Evolutionary conservation across 2,113 vertebrate genomes (phyloP).

Genomic region (Chaenogobius annularis): DNA sequence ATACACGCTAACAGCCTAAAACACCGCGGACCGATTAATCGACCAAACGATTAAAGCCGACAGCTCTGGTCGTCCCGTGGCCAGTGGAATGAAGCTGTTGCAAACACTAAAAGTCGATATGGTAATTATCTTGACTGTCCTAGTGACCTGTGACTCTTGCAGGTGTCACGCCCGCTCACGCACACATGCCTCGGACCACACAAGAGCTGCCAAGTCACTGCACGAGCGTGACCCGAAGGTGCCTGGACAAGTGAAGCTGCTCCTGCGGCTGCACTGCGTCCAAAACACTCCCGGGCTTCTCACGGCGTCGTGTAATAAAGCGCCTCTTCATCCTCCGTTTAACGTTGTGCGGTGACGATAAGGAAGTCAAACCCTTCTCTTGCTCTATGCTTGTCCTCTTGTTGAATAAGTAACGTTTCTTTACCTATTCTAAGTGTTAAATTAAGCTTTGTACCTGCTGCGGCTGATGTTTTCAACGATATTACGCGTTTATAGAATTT

Average conservation of each 20-base stretch:
- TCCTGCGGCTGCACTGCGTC: conserved; percentile 44
- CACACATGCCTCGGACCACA: neutral
- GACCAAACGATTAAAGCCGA: no score
- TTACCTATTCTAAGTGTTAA: no score
- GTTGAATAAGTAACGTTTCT: neutral
- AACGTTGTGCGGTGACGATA: conserved; percentile 25
- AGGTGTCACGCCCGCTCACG: conserved; percentile 8
- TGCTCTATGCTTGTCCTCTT: conserved; percentile 3
- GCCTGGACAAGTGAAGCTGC: conserved; percentile 43
- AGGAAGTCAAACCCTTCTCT: neutral
- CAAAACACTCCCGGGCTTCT: conserved; percentile 45
- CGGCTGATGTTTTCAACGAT: no score
- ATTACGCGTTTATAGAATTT: no score
- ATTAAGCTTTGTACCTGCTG: no score
- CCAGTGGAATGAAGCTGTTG: no score
- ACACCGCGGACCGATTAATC: no score
- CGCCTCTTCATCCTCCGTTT: conserved; percentile 8
- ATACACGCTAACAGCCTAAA: no score
- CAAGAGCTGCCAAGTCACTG: conserved; percentile 2
- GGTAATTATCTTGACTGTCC: conserved; percentile 13
- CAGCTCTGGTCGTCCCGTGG: no score
- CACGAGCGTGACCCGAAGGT: conserved; percentile 35
- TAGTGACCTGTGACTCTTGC: conserved; percentile 50
- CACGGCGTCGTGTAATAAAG: conserved; percentile 43
- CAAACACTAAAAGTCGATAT: no score